Base-by-base conservation (phyloP, 1,140 invertebrate species). In the Hycleus phaleratus region DNA sequence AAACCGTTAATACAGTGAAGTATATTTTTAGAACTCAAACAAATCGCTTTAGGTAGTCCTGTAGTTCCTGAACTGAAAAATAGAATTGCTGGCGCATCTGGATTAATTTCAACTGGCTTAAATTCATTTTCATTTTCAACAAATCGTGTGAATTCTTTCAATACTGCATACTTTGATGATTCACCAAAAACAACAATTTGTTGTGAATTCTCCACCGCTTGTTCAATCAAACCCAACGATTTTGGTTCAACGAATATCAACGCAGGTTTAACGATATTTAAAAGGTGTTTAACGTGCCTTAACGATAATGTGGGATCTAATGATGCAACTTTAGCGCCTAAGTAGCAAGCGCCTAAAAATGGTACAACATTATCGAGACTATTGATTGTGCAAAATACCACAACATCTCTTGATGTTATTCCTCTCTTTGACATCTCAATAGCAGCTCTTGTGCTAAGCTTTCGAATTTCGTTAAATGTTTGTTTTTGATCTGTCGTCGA, bases 31-130 rank as follows among this genome's bases (percentile, higher is more conserved):
- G 11, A 18, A 7, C 3, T 25, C 26, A 26, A 47, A 18, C 46
- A 26, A n/a, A 74, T 1, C 8, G 85, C 86, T 72, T 91, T 91
- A 0, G 88, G 86, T 32, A 82, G 70, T 40, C 87, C 86, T 40
- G 86, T 89, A 3, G 86, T 88, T 5, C 87, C 87, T 64, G 85
- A 87, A 1, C 85, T 80, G 57, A 71, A 77, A 7, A 78, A 44
- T 9, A 79, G 70, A 0, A 70, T 43, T 4, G 67, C 70, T 0
- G 66, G 74, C 7, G 58, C n/a, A 12, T 62, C 24, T 56, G 61
- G 54, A 2, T 61, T 38, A 7, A 66, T 56, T 38, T 48, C 43
- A 24, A 46, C 43, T 32, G 71, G 71, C 46, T 48, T 46, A 46
- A 70, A 72, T 18, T 46, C 32, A 25, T 64, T 58, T 60, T 67